These are phyloP conservation scores for Dicyrtoma fusca DNA, from an alignment of 2,888 invertebrate genomes.

Conservation along the genomic window DNA sequence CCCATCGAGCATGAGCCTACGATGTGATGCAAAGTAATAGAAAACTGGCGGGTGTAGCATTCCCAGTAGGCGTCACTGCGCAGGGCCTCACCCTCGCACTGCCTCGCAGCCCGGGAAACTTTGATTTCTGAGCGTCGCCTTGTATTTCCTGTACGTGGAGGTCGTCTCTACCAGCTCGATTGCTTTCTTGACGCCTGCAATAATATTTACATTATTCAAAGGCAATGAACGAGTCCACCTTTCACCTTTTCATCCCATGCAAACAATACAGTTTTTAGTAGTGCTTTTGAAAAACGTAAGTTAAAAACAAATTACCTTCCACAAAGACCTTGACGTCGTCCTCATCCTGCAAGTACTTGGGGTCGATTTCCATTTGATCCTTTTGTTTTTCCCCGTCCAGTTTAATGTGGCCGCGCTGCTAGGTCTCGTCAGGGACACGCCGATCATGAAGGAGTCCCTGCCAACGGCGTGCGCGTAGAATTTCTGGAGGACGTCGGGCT, in stretches of 20 bases:
- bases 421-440: slow-evolving; percentile 44
- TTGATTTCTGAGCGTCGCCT: slow-evolving; percentile 38
- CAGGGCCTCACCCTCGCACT: slow-evolving; percentile 59
- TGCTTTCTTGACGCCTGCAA: slow-evolving; percentile 44
- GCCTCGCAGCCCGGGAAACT: slow-evolving; percentile 53
- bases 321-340: slow-evolving; percentile 45
- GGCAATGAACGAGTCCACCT: too few species aligned
- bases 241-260: too few species aligned
- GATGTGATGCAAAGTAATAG: slow-evolving; percentile 73
- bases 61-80: slow-evolving; percentile 69
- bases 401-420: slow-evolving; percentile 43
- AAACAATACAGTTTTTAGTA: too few species aligned
- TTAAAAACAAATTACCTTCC: slow-evolving; percentile 47
- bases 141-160: slow-evolving; percentile 36
- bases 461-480: slow-evolving; percentile 42
- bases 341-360: slow-evolving; percentile 51
- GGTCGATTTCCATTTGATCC: slow-evolving; percentile 45
- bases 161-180: slow-evolving; percentile 47
- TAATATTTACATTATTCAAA: too few species aligned
- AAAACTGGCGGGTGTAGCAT: slow-evolving; percentile 66
- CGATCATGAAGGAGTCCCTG: slow-evolving; percentile 42
- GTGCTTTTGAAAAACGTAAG: too few species aligned
- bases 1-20: slow-evolving; percentile 72
- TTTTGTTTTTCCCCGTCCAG: slow-evolving; percentile 39
- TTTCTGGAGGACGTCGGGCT: slow-evolving; percentile 33